phyloP scores from a whole-genome alignment of 2,113 vertebrate genomes.

The Cyprinus carpio region DNA sequence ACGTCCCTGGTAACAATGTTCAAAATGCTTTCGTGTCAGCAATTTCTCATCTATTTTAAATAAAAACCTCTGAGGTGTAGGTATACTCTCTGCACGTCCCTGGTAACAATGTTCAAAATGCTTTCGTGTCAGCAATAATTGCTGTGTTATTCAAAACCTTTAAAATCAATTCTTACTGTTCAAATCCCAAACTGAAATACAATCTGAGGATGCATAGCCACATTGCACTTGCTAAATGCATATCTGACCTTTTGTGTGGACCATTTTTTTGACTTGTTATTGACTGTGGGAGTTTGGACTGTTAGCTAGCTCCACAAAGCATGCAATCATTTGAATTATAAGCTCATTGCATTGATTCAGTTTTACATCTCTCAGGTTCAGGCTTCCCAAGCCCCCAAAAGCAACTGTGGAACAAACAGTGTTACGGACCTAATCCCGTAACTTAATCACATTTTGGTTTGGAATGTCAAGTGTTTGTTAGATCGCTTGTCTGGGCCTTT shows the following conservation, averaged over 20 bases:
- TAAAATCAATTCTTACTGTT: conserved; percentile 10
- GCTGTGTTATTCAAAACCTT: conserved; percentile 41
- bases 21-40: conserved; percentile 1
- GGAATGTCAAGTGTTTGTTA: conserved; percentile 22
- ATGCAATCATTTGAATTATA: conserved; percentile 35
- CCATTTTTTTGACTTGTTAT: conserved; percentile 39
- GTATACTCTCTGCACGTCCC: no score
- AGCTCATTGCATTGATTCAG: conserved; percentile 48
- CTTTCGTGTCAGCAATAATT: conserved; percentile 25
- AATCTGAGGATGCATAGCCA: conserved; percentile 19
- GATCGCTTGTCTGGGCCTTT: conserved; percentile 8
- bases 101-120: neutral
- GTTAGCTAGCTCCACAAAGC: conserved; percentile 28
- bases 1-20: neutral
- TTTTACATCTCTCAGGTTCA: conserved; percentile 46
- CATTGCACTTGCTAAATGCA: conserved; percentile 24
- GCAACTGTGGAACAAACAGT: conserved; percentile 36
- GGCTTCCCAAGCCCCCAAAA: conserved; percentile 45
- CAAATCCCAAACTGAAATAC: conserved; percentile 20
- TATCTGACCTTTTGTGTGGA: conserved; percentile 37
- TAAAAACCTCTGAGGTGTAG: no score
- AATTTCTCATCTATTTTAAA: no score
- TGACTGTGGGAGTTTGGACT: conserved; percentile 33
- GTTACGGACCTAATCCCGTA: conserved; percentile 31
- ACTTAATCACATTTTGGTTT: conserved; percentile 43